phyloP scores from a whole-genome alignment of 2,113 vertebrate species.

The Nestor notabilis region DNA sequence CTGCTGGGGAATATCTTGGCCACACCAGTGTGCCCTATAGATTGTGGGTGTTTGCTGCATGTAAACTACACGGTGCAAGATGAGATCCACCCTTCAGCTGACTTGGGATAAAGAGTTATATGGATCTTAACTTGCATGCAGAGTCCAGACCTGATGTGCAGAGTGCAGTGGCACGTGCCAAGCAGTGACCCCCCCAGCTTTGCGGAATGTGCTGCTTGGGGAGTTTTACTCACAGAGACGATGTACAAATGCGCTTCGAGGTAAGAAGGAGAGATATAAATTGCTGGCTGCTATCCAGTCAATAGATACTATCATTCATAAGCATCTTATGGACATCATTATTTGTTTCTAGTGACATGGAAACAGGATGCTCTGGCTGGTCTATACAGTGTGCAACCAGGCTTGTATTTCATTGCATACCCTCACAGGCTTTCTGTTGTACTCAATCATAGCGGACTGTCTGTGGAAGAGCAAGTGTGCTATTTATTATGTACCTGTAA shows the following conservation, averaged over 20 bases:
- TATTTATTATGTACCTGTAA: conserved; percentile 21
- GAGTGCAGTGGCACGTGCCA: background rate
- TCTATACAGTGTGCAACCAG: background rate
- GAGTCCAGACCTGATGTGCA: background rate
- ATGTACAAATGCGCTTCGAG: background rate
- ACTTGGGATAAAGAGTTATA: background rate
- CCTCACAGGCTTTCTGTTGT: background rate
- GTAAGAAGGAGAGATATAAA: background rate
- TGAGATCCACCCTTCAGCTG: background rate
- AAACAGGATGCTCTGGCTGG: background rate
- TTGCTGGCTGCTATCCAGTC: conserved; percentile 2
- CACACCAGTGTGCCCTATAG: background rate
- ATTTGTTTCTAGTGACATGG: background rate
- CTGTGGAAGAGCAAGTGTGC: background rate
- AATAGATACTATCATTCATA: background rate
- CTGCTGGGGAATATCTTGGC: background rate
- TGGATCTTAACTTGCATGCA: background rate
- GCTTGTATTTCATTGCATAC: background rate
- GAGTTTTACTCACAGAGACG: background rate
- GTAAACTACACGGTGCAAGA: fast-evolving
- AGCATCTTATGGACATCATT: background rate
- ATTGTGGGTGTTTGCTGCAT: fast-evolving
- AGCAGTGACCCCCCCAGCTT: background rate
- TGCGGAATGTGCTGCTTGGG: background rate
- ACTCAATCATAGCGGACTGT: background rate